Percentiles rank a stretch among this genome's conserved stretches.
phyloP scores from a whole-genome alignment of 2,113 vertebrate species.

The Thymallus thymallus region DNA sequence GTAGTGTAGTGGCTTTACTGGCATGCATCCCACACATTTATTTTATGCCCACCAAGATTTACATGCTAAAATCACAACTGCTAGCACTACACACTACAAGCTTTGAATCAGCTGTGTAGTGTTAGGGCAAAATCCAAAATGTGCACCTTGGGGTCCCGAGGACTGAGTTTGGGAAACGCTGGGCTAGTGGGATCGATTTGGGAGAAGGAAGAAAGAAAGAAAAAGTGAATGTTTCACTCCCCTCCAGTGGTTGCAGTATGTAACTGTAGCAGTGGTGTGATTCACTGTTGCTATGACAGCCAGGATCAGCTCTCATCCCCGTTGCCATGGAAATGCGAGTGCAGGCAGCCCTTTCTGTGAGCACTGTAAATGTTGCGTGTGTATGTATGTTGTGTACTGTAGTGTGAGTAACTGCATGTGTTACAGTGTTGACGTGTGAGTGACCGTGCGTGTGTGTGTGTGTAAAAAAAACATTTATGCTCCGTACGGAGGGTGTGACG shows the following conservation, averaged over 20 bases:
- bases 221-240: constrained; percentile 22
- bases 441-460: background rate
- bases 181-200: background rate
- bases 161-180: too few relatives aligned
- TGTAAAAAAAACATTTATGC: background rate
- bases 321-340: constrained; percentile 70
- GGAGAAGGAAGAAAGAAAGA: too few relatives aligned
- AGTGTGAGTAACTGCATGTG: background rate
- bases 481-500: too few relatives aligned
- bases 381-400: constrained; percentile 14
- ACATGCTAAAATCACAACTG: too few relatives aligned
- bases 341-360: constrained; percentile 57
- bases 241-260: constrained; percentile 64
- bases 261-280: constrained; percentile 54
- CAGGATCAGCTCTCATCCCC: constrained; percentile 70
- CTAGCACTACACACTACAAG: too few relatives aligned
- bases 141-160: too few relatives aligned
- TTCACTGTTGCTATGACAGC: constrained; percentile 74
- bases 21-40: too few relatives aligned
- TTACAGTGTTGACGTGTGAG: background rate
- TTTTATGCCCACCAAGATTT: too few relatives aligned
- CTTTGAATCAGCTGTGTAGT: too few relatives aligned
- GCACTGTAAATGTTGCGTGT: constrained; percentile 18
- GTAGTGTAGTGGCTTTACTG: too few relatives aligned
- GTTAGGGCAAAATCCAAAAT: too few relatives aligned